Evolutionary conservation across 1,140 invertebrate genomes (phyloP).

Genomic region (Drosophila jambulina): DNA sequence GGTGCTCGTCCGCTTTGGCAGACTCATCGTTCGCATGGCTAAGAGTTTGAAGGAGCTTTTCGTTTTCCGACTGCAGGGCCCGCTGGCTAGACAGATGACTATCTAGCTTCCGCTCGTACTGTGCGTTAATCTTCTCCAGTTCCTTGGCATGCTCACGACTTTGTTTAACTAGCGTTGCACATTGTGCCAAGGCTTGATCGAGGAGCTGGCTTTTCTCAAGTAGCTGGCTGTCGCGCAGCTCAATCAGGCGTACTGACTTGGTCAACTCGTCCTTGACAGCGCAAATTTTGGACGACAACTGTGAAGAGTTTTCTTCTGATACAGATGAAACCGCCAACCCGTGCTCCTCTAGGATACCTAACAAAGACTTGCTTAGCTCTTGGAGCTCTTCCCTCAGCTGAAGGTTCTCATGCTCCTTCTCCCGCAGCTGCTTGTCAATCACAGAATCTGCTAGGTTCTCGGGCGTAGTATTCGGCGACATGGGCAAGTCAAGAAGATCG

Average conservation of each 20-base stretch:
- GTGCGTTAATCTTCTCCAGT: background rate
- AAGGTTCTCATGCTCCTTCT: slow-evolving; percentile 76
- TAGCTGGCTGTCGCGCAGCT: background rate
- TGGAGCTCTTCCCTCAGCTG: slow-evolving; percentile 40
- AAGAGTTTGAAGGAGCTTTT: slow-evolving; percentile 14
- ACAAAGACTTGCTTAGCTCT: background rate
- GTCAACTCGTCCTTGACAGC: background rate
- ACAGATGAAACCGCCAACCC: background rate
- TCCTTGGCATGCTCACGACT: background rate
- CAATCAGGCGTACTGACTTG: background rate
- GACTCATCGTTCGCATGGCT: background rate
- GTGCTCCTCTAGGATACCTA: background rate
- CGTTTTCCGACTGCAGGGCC: background rate
- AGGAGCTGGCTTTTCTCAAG: background rate
- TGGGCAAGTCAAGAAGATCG: slow-evolving; percentile 62
- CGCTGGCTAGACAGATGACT: background rate
- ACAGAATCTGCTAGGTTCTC: slow-evolving; percentile 76
- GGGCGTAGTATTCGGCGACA: slow-evolving; percentile 55
- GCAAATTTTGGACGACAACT: background rate
- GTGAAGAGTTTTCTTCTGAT: background rate
- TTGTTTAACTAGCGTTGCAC: background rate
- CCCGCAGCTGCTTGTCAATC: slow-evolving; percentile 75
- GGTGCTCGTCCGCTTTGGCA: slow-evolving; percentile 18
- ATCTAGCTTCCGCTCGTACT: background rate
- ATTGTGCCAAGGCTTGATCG: background rate